A percentile compares a stretch with the other conserved stretches of the same genome.
Conservation (phyloP, 2,888 invertebrate species). For the Drosophila rubida region DNA sequence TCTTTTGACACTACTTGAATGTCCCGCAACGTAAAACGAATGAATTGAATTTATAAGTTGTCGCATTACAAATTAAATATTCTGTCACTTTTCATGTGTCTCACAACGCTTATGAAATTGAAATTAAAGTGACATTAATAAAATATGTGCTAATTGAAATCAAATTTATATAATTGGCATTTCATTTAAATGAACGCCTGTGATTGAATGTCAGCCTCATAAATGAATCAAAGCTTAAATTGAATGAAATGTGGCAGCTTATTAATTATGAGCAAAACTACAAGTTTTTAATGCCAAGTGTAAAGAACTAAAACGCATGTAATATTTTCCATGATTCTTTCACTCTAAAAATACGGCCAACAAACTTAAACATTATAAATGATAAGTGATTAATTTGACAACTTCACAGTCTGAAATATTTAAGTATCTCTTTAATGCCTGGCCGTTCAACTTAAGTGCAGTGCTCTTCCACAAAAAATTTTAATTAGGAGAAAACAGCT, state of each 20-base stretch:
- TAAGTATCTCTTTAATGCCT: not conserved
- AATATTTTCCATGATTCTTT: no score
- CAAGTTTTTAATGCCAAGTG: no score
- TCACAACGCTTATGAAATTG: not conserved
- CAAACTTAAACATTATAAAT: not conserved
- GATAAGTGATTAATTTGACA: not conserved
- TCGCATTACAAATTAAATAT: not conserved
- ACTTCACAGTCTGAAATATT: not conserved
- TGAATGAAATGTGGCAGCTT: not conserved
- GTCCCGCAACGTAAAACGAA: not conserved
- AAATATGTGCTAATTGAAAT: not conserved
- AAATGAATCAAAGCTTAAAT: not conserved
- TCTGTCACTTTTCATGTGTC: not conserved
- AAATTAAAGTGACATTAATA: not conserved
- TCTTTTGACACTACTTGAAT: not conserved
- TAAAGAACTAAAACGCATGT: no score
- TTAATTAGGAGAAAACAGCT: constrained; percentile 1
- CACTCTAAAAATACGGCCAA: no score
- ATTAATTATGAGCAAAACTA: no score
- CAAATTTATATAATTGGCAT: not conserved
- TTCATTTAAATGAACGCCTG: not conserved
- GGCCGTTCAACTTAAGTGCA: not conserved
- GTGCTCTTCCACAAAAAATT: not conserved
- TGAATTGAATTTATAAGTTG: not conserved
- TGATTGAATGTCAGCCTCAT: not conserved